Base-by-base conservation (phyloP, 2,888 invertebrate species). In the Phoenoteleia sp. region DNA sequence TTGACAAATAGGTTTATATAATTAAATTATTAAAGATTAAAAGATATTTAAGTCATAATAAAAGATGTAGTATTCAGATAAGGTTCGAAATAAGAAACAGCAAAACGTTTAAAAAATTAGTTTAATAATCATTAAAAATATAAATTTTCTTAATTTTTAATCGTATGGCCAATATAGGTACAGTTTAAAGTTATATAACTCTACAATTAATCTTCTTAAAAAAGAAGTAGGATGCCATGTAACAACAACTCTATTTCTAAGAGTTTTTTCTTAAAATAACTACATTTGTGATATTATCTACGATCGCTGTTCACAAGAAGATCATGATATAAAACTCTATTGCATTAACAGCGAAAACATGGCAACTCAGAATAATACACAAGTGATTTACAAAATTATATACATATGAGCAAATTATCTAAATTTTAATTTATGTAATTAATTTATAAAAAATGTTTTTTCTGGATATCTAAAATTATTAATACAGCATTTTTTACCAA, bases 51-150 rank as follows among this genome's bases (percentile, higher is more conserved):
- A n/a, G n/a, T n/a, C n/a, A n/a, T n/a, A n/a, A n/a, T n/a, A n/a
- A n/a, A n/a, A n/a, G n/a, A n/a, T n/a, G n/a, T n/a, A n/a, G n/a
- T n/a, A n/a, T n/a, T n/a, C n/a, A n/a, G n/a, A n/a, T n/a, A 11
- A 7, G 39, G 39, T 39, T 39, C 0, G 39, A 39, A 39, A 39
- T 36, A 36, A 60, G 17, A 29, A 4, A 56, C 2, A 58, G n/a
- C 9, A 7, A 58, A 7, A 58, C 15, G 7, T 60, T 21, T 36
- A 52, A 69, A 72, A 80, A 80, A 56, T 52, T 64, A 64, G 82
- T 91, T 92, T 92, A 92, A 91, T 92, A 90, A 86, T 91, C 88
- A 87, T 92, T 91, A 91, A 91, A 93, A 93, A 93, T 92, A 93
- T 92, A 92, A 92, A 90, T 92, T 92, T 91, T 87, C 29, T 76